Conservation (phyloP, 2,113 vertebrate species). For the Melierax canorus region DNA sequence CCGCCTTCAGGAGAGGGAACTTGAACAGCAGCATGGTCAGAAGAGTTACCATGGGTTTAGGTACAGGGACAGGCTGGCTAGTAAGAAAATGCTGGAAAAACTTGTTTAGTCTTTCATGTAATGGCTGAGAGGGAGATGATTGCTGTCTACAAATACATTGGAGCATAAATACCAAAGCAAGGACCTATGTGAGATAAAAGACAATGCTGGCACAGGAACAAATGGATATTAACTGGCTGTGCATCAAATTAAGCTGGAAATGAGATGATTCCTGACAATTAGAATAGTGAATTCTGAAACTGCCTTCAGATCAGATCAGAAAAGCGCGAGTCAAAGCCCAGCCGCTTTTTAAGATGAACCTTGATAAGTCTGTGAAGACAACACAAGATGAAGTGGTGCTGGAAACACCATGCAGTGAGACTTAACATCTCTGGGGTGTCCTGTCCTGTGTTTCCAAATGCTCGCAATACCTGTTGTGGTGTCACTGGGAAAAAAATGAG, state of each 20-base stretch:
- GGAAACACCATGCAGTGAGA: background rate
- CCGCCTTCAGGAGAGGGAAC: background rate
- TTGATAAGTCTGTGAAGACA: background rate
- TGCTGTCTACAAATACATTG: background rate
- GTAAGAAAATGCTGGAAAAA: background rate
- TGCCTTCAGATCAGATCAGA: background rate
- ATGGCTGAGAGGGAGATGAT: background rate
- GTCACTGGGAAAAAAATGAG: background rate
- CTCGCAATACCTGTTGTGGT: background rate
- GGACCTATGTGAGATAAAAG: background rate
- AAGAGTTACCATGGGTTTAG: background rate
- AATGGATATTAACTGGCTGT: background rate
- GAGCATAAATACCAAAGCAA: background rate
- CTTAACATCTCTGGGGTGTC: background rate
- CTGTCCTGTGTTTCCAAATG: background rate
- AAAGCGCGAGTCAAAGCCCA: rapidly evolving
- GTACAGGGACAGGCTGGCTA: background rate
- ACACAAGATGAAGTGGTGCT: background rate
- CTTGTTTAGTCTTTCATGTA: background rate
- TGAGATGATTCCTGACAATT: background rate
- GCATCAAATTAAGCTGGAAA: background rate
- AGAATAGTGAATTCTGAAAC: background rate
- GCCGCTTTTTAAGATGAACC: background rate
- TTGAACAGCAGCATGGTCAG: background rate
- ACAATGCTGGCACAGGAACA: background rate